These are phyloP conservation scores for Heliconius aoede DNA, from an alignment of 2,888 invertebrate genomes.

Conservation along the genomic window DNA sequence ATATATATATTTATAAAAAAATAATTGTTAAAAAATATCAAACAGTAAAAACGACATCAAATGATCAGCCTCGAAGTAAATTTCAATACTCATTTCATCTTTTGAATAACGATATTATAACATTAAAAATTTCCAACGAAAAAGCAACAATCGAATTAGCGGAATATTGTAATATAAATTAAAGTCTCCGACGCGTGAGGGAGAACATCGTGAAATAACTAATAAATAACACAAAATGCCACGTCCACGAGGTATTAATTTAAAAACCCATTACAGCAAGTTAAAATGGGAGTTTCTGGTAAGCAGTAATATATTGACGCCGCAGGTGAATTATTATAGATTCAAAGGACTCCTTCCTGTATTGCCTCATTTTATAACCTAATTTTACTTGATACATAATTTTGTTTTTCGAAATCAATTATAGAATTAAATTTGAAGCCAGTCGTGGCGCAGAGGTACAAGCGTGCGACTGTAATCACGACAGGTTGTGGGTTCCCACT, in stretches of 20 bases:
- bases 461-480: no score
- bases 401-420: neutral
- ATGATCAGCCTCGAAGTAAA: neutral
- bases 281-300: slow-evolving; percentile 69
- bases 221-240: slow-evolving; percentile 67
- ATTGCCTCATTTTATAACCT: slow-evolving; percentile 33
- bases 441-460: no score
- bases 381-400: neutral
- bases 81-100: slow-evolving; percentile 3
- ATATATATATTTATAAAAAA: no score
- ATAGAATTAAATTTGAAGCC: no score
- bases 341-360: slow-evolving; percentile 44
- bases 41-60: neutral
- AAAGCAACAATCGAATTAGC: slow-evolving; percentile 15
- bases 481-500: neutral
- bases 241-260: slow-evolving; percentile 69
- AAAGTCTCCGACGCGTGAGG: slow-evolving; percentile 14
- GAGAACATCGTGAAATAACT: slow-evolving; percentile 45
- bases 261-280: slow-evolving; percentile 71
- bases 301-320: slow-evolving; percentile 65
- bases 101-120: neutral
- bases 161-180: slow-evolving; percentile 32
- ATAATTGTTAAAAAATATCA: neutral
- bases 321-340: slow-evolving; percentile 60
- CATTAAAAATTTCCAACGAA: neutral